phyloP scores from a whole-genome alignment of 2,888 invertebrate genomes.

The Drosophila mercatorum region DNA sequence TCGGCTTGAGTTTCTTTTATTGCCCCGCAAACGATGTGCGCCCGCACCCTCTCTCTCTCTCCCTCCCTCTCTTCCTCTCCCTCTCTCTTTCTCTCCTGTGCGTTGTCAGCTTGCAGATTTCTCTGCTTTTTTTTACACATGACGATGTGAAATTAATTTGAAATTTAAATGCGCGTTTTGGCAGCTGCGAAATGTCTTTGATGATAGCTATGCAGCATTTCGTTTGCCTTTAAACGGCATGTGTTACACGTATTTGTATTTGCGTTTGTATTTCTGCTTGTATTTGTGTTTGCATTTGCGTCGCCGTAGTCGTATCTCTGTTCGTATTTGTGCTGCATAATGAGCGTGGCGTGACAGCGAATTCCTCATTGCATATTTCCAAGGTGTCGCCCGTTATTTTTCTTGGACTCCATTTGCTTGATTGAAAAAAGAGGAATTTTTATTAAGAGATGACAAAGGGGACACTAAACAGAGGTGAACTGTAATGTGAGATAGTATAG shows the following conservation, averaged over 20 bases:
- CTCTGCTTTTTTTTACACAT: slow-evolving; percentile 40
- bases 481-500: too few relatives aligned
- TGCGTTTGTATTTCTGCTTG: slow-evolving; percentile 19
- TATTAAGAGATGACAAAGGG: background rate
- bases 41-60: slow-evolving; percentile 5
- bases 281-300: slow-evolving; percentile 5
- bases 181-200: slow-evolving; percentile 65
- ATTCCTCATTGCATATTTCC: slow-evolving; percentile 34
- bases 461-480: background rate
- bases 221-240: slow-evolving; percentile 47
- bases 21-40: slow-evolving; percentile 46
- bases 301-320: slow-evolving; percentile 7
- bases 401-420: background rate
- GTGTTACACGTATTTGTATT: slow-evolving; percentile 36
- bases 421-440: background rate
- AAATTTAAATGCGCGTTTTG: slow-evolving; percentile 77
- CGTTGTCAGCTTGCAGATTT: slow-evolving; percentile 69
- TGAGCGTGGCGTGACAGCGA: slow-evolving; percentile 45
- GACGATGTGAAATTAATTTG: slow-evolving; percentile 76
- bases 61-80: background rate
- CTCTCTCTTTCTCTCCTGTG: background rate
- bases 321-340: slow-evolving; percentile 49
- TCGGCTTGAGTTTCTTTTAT: slow-evolving; percentile 45
- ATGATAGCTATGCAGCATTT: slow-evolving; percentile 45
- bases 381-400: slow-evolving; percentile 19